These are phyloP conservation scores for Halcyon chelicuti DNA, from an alignment of 2,797 vertebrate genomes.

Conservation along the genomic window DNA sequence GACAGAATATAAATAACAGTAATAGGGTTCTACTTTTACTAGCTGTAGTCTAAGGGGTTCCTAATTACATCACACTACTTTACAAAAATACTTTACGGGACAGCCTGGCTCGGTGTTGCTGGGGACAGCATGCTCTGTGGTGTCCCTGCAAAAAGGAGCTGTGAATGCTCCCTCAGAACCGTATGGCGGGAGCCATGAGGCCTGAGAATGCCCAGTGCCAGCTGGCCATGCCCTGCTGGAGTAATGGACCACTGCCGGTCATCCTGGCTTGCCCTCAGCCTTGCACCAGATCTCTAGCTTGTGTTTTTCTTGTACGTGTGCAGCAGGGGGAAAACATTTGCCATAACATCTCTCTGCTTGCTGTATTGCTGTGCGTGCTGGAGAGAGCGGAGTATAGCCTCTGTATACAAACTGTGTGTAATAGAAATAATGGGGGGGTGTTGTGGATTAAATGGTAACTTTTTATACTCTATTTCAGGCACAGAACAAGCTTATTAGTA, in stretches of 20 bases:
- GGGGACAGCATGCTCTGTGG: background rate
- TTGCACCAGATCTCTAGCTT: background rate
- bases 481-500: background rate
- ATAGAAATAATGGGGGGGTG: background rate
- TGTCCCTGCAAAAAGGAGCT: background rate
- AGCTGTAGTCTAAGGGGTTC: background rate
- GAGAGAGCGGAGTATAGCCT: background rate
- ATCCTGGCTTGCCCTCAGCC: background rate
- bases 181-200: background rate
- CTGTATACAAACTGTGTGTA: background rate
- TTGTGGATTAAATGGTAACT: background rate
- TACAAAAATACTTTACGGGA: background rate
- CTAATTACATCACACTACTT: background rate
- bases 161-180: background rate
- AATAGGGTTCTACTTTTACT: background rate
- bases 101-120: background rate
- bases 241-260: background rate
- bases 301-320: rapidly evolving
- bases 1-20: background rate
- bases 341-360: rapidly evolving
- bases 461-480: background rate
- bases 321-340: background rate
- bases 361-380: rapidly evolving
- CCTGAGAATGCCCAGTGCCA: background rate
- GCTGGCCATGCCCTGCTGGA: background rate